Percentiles rank a stretch among this genome's conserved stretches.
phyloP scores from a whole-genome alignment of 2,888 invertebrate species.

The Drosophila paramelanica region DNA sequence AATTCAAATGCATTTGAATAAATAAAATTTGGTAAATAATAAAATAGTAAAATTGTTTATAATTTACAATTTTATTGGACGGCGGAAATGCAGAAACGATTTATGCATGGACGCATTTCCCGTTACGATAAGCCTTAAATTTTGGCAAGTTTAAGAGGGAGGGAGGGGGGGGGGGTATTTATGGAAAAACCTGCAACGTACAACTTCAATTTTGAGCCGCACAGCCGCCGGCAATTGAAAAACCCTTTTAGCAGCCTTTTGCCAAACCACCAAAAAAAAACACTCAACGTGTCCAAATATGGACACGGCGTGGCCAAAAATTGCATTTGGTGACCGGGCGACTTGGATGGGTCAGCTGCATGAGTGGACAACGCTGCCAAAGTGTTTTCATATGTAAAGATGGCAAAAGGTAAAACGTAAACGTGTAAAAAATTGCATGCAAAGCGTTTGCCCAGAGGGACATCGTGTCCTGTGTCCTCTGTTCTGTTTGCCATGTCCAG shows the following conservation, averaged over 20 bases:
- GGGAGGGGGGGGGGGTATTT: background rate
- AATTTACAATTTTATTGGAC: slow-evolving; percentile 36
- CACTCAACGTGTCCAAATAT: slow-evolving; percentile 12
- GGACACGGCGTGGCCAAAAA: slow-evolving; percentile 12
- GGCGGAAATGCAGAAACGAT: slow-evolving; percentile 53
- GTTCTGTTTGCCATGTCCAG: background rate
- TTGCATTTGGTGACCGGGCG: slow-evolving; percentile 50
- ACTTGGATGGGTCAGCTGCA: background rate
- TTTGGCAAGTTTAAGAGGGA: background rate
- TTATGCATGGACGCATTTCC: slow-evolving; percentile 50
- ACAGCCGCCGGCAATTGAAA: slow-evolving; percentile 20
- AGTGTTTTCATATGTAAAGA: slow-evolving; percentile 61
- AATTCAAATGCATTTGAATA: slow-evolving; percentile 10
- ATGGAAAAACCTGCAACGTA: background rate
- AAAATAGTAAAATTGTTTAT: slow-evolving; percentile 1
- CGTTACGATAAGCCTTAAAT: slow-evolving; percentile 40
- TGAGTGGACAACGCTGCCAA: slow-evolving; percentile 20
- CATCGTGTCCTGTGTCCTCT: background rate
- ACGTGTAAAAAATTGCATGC: slow-evolving; percentile 58
- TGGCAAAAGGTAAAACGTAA: slow-evolving; percentile 33
- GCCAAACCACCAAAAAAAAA: slow-evolving; percentile 17
- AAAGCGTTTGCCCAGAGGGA: slow-evolving; percentile 45
- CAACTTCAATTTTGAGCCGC: slow-evolving; percentile 25
- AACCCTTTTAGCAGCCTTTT: slow-evolving; percentile 10
- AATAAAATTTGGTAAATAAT: background rate